Conservation (phyloP, 2,113 vertebrate genomes). For the Struthio camelus region DNA sequence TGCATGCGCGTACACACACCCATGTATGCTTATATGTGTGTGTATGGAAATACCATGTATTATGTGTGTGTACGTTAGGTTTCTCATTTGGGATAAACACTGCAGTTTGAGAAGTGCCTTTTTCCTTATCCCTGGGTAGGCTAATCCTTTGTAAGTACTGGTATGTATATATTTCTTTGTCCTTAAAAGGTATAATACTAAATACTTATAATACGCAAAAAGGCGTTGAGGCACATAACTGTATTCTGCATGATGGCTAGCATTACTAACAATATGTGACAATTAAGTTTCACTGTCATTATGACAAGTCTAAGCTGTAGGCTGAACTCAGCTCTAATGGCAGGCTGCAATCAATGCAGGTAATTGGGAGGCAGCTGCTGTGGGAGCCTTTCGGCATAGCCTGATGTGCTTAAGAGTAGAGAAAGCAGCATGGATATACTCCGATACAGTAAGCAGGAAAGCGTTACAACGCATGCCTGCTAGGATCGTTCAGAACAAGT, state of each 20-base stretch:
- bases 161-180: not conserved
- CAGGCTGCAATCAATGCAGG: not conserved
- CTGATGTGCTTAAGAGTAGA: not conserved
- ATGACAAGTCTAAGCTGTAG: not conserved
- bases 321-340: not conserved
- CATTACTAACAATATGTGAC: accelerated
- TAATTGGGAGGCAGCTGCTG: not conserved
- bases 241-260: not conserved
- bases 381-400: not conserved
- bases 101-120: not conserved
- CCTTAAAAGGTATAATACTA: not conserved
- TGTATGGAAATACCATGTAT: not conserved
- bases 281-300: not conserved
- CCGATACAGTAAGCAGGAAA: not conserved
- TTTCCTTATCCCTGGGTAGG: not conserved
- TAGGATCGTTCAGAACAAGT: not conserved
- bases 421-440: not conserved
- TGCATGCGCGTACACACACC: not conserved
- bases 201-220: not conserved
- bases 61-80: not conserved
- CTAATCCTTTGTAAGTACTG: not conserved
- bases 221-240: not conserved
- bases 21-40: accelerated
- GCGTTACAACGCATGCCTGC: accelerated
- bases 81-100: not conserved